These are phyloP conservation scores for Myrmecobius fasciatus DNA, from an alignment of 2,113 vertebrate species.

Conservation along the genomic window DNA sequence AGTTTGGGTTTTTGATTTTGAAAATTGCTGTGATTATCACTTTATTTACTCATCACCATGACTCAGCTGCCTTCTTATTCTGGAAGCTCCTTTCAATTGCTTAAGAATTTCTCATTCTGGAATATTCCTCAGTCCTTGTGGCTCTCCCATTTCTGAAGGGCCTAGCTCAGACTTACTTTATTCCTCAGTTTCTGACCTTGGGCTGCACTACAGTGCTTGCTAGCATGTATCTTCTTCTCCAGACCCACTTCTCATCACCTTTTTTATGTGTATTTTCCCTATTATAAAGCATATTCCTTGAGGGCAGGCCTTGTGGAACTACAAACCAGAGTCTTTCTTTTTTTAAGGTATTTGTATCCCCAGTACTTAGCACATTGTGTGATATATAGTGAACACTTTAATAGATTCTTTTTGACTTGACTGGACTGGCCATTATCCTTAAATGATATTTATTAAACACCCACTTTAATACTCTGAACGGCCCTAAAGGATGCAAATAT, in stretches of 20 bases:
- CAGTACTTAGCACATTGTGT: neutral
- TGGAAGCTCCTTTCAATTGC: neutral
- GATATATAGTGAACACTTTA: neutral
- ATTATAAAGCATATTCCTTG: neutral
- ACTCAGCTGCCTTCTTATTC: neutral
- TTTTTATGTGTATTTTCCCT: neutral
- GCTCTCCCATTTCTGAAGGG: neutral
- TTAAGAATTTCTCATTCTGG: neutral
- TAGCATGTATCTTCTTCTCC: neutral
- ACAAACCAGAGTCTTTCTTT: neutral
- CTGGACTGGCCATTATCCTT: neutral
- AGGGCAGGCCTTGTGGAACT: neutral
- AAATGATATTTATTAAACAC: neutral
- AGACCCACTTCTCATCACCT: neutral
- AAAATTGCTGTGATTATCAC: neutral
- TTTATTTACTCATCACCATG: constrained; percentile 19
- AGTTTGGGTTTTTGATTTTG: constrained; percentile 3
- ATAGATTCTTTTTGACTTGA: neutral
- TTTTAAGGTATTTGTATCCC: neutral
- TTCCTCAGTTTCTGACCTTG: neutral
- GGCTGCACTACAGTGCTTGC: neutral
- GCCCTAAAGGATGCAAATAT: neutral
- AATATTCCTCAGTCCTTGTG: neutral
- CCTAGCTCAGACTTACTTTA: neutral
- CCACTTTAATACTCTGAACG: neutral